These are phyloP conservation scores for Prionace glauca DNA, from an alignment of 2,797 vertebrate species.

Conservation along the genomic window DNA sequence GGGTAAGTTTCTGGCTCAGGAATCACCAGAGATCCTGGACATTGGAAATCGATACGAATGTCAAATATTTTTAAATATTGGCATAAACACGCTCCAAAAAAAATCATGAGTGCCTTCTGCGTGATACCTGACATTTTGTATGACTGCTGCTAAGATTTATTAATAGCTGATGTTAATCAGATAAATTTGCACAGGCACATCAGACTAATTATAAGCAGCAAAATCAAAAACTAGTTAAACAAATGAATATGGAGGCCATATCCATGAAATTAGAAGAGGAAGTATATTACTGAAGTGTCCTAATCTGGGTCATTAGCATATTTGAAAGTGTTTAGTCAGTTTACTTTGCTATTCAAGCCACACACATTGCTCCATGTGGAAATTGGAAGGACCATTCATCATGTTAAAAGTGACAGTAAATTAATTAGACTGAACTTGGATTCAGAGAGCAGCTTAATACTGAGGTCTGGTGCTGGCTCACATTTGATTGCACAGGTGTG, in stretches of 20 bases:
- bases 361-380: not conserved
- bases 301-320: constrained; percentile 8
- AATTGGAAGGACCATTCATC: not conserved
- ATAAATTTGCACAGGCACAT: not conserved
- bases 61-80: not conserved
- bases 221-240: not conserved
- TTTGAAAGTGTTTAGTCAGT: not conserved
- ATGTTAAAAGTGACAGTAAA: not conserved
- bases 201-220: not conserved
- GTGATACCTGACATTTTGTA: not conserved
- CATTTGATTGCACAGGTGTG: too few species aligned
- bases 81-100: not conserved
- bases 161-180: not conserved
- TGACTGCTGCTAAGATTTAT: not conserved
- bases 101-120: not conserved
- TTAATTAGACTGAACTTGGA: not conserved
- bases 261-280: not conserved
- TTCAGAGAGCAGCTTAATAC: not conserved
- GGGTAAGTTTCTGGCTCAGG: not conserved
- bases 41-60: not conserved
- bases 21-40: not conserved
- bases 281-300: not conserved
- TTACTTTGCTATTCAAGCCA: not conserved
- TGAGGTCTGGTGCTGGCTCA: not conserved
- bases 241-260: not conserved